These are phyloP conservation scores for Platygyra sinensis DNA, from an alignment of 64 coral and sea anemone species.

Conservation along the genomic window DNA sequence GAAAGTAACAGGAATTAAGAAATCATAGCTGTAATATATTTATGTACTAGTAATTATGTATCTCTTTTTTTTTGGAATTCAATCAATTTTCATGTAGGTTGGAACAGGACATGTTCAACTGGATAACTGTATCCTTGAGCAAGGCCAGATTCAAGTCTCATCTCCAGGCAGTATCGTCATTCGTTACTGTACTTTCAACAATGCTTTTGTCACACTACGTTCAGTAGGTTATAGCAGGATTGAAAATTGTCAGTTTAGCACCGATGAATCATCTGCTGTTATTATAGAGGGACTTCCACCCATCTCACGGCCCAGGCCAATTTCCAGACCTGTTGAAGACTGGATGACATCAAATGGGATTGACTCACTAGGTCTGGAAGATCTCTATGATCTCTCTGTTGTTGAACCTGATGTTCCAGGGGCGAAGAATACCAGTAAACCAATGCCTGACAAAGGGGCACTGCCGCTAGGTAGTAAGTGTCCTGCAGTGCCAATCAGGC, in stretches of 20 bases:
- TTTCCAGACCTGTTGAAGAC: conserved; percentile 73
- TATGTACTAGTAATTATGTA: too few relatives aligned
- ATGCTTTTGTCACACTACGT: conserved; percentile 70
- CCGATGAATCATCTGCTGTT: conserved; percentile 83
- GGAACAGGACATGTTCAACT: conserved; percentile 79
- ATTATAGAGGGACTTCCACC: conserved; percentile 89
- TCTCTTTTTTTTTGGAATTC: too few relatives aligned
- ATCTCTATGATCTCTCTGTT: conserved; percentile 81
- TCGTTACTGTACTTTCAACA: conserved; percentile 87
- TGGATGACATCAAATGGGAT: conserved; percentile 67
- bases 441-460: background rate
- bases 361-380: conserved; percentile 68
- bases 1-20: too few relatives aligned
- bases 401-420: conserved; percentile 33
- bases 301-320: conserved; percentile 65
- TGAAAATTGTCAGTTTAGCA: conserved; percentile 91
- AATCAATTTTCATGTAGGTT: conserved; percentile 55
- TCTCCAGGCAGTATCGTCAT: conserved; percentile 80
- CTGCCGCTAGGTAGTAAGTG: conserved; percentile 1
- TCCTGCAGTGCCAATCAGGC: background rate
- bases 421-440: conserved; percentile 35
- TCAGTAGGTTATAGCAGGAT: conserved; percentile 83
- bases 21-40: too few relatives aligned
- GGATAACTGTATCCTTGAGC: conserved; percentile 89
- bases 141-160: conserved; percentile 88